phyloP scores from a whole-genome alignment of 1,140 invertebrate genomes.

The Macrotrachela quadricornifera region DNA sequence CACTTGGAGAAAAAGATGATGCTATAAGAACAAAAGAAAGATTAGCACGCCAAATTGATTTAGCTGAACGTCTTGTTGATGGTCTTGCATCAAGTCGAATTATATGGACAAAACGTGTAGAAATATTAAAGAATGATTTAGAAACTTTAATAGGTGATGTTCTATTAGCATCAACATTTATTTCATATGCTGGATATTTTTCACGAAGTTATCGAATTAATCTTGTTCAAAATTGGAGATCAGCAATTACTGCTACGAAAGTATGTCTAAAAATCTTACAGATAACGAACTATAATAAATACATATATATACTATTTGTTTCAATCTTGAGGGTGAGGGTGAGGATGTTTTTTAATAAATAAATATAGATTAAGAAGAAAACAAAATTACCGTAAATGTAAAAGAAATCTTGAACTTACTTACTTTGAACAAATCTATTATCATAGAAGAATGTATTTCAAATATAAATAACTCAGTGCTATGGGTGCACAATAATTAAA shows the following conservation, averaged over 20 bases:
- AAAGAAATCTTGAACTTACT: too few relatives aligned
- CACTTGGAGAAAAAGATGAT: neutral
- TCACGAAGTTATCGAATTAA: neutral
- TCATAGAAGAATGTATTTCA: too few relatives aligned
- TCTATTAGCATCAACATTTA: conserved; percentile 67
- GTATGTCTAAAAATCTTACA: conserved; percentile 33
- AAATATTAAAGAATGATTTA: conserved; percentile 63
- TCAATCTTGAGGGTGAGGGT: too few relatives aligned
- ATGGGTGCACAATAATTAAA: too few relatives aligned
- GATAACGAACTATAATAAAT: conserved; percentile 89
- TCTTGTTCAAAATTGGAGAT: neutral
- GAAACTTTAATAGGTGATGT: conserved; percentile 65
- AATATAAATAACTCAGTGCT: too few relatives aligned
- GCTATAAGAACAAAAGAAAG: neutral
- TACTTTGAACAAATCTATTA: too few relatives aligned
- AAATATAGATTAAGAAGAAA: too few relatives aligned
- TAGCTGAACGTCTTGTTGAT: conserved; percentile 76
- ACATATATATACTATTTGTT: conserved; percentile 58
- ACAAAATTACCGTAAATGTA: too few relatives aligned
- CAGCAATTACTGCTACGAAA: neutral
- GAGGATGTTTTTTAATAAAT: too few relatives aligned
- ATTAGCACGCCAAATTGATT: conserved; percentile 53
- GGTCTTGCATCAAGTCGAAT: conserved; percentile 82
- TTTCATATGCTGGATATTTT: conserved; percentile 85
- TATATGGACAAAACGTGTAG: conserved; percentile 74